Evolutionary conservation across 2,888 invertebrate genomes (phyloP), one percentile per base, ranked within the genome.

Genomic region (Nycteola revayana): DNA sequence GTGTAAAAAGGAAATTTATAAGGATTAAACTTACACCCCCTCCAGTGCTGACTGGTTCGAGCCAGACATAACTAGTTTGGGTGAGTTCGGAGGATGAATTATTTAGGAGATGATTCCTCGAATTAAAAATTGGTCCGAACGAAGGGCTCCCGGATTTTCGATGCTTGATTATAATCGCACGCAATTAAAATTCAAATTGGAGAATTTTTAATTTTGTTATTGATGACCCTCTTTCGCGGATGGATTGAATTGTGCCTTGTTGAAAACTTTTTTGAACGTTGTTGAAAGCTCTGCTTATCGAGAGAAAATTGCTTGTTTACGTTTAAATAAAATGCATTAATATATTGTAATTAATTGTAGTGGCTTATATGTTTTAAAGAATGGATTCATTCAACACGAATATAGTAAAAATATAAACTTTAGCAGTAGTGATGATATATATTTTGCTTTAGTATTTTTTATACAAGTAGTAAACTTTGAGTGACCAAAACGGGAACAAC

Each of bases 1-100:
- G 88, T 88, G 88, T 88, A 88, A 88, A 88, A 88, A 88, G 88
- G 88, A 88, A 88, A 88, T 88, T 88, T 88, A 87, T 88, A 87
- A 87, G 85, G 87, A 88, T 88, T 88, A 87, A 84, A 85, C 78
- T 82, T 81, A 80, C 77, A 77, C 84, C 76, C 75, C 73, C 61
- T 38, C 51, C 60, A 61, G n/a, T 58, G 61, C 49, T 55, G 49
- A 61, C 69, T 60, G 66, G 66, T 66, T 68, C 54, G 58, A 65
- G 66, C 70, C 70, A 63, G 70, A 66, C 67, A 46, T 41, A 68
- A 74, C 78, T 78, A 81, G 79, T 77, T 75, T 55, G 60, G 60
- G 64, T 65, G 66, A 75, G 73, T 75, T 76, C 72, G 60, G 49
- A 53, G 63, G 69, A 79, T 79, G 76, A 81, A 82, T 81, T 80